Conservation (phyloP, 2,888 invertebrate genomes). For the Cantharis rufa region DNA sequence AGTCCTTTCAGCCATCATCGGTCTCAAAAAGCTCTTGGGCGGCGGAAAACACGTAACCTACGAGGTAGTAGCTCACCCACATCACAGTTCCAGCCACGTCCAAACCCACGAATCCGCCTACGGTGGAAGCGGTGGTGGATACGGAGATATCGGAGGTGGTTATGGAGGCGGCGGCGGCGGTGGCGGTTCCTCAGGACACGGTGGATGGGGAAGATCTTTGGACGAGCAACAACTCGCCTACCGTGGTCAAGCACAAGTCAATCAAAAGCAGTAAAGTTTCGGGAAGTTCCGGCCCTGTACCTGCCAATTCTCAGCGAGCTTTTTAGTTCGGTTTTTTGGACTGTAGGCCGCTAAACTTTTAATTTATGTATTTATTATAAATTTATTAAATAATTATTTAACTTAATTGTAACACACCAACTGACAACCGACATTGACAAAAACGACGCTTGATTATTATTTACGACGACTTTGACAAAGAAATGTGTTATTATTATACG, state of each 20-base stretch:
- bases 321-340: slow-evolving; percentile 41
- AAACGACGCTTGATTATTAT: slow-evolving; percentile 45
- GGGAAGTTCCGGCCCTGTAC: slow-evolving; percentile 48
- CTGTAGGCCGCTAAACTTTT: slow-evolving; percentile 33
- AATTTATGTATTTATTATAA: slow-evolving; percentile 47
- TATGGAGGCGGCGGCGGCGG: slow-evolving; percentile 57
- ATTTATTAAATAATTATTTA: slow-evolving; percentile 38
- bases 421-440: slow-evolving; percentile 46
- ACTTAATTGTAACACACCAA: slow-evolving; percentile 34
- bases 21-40: slow-evolving; percentile 79
- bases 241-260: slow-evolving; percentile 66
- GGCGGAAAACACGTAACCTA: slow-evolving; percentile 84
- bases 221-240: slow-evolving; percentile 80
- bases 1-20: slow-evolving; percentile 81
- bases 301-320: slow-evolving; percentile 52
- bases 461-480: slow-evolving; percentile 41
- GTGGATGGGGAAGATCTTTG: slow-evolving; percentile 76
- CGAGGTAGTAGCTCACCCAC: slow-evolving; percentile 84
- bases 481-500: slow-evolving; percentile 47
- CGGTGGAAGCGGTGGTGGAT: slow-evolving; percentile 61
- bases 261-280: slow-evolving; percentile 50
- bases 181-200: slow-evolving; percentile 66
- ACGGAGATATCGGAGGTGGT: slow-evolving; percentile 61
- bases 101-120: slow-evolving; percentile 69
- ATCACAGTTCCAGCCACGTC: slow-evolving; percentile 72